These are phyloP conservation scores for Phalera bucephala DNA, from an alignment of 2,888 invertebrate genomes.

Conservation along the genomic window DNA sequence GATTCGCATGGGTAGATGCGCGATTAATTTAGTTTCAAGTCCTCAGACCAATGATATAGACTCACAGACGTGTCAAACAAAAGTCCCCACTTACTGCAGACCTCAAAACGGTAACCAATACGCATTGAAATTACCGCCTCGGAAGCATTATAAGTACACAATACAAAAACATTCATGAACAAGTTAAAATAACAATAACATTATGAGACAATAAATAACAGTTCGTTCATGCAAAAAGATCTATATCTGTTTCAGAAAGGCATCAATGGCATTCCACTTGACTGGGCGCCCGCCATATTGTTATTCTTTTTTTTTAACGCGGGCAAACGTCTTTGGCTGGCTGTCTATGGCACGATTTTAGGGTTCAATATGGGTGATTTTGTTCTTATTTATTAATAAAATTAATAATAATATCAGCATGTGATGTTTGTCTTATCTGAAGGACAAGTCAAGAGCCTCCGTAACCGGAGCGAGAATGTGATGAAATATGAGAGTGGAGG, in stretches of 20 bases:
- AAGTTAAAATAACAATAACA: slow-evolving; percentile 21
- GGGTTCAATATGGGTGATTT: slow-evolving; percentile 7
- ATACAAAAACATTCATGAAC: not conserved
- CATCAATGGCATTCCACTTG: slow-evolving; percentile 70
- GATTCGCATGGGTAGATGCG: too few species aligned
- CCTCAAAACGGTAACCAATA: too few species aligned
- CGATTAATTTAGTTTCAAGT: too few species aligned
- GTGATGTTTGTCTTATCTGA: too few species aligned
- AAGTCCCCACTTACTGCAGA: too few species aligned
- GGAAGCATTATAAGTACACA: not conserved
- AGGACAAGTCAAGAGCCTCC: too few species aligned
- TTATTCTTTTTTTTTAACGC: slow-evolving; percentile 40
- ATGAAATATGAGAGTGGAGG: too few species aligned
- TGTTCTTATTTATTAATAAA: too few species aligned
- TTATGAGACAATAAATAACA: slow-evolving; percentile 35
- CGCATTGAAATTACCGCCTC: not conserved
- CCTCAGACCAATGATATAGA: too few species aligned
- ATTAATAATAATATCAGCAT: too few species aligned
- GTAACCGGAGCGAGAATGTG: too few species aligned
- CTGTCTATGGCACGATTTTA: slow-evolving; percentile 27
- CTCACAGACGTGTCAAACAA: too few species aligned
- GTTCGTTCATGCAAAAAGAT: slow-evolving; percentile 49
- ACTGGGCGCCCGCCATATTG: slow-evolving; percentile 57
- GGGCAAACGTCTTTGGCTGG: slow-evolving; percentile 50
- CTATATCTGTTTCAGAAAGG: slow-evolving; percentile 47